phyloP scores from a whole-genome alignment of 2,888 invertebrate species.

The Gari tellinella region DNA sequence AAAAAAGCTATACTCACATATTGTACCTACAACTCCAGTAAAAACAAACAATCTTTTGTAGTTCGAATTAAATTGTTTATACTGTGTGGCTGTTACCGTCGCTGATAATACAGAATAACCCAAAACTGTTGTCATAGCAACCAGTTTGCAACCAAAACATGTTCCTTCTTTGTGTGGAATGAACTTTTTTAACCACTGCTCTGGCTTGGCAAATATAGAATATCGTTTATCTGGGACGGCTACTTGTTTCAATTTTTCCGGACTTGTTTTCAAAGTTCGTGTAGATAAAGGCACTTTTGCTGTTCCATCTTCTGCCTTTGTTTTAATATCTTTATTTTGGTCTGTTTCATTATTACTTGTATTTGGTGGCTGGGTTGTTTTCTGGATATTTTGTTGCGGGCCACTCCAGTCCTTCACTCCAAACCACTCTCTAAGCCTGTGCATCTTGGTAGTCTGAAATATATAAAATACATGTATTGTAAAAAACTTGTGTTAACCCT shows the following conservation, averaged over 20 bases:
- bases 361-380: background rate
- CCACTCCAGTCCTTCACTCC: constrained; percentile 23
- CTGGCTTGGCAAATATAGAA: background rate
- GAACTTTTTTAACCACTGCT: constrained; percentile 3
- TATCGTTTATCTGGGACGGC: background rate
- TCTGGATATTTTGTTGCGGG: constrained; percentile 4
- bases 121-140: background rate
- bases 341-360: too few species aligned
- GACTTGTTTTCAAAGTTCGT: too few species aligned
- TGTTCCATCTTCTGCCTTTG: background rate
- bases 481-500: too few species aligned
- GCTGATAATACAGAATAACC: background rate
- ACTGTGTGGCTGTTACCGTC: too few species aligned
- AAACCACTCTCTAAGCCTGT: constrained; percentile 15
- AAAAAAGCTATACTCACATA: too few species aligned
- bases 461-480: too few species aligned
- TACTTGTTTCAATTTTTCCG: background rate
- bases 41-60: too few species aligned
- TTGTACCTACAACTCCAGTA: too few species aligned
- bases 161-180: constrained; percentile 3
- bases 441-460: background rate
- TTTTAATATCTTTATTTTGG: background rate
- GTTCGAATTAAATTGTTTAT: too few species aligned
- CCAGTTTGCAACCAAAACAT: constrained; percentile 9
- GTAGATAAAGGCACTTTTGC: too few species aligned